phyloP scores from a whole-genome alignment of 2,113 vertebrate genomes.

The Paratilapia polleni region DNA sequence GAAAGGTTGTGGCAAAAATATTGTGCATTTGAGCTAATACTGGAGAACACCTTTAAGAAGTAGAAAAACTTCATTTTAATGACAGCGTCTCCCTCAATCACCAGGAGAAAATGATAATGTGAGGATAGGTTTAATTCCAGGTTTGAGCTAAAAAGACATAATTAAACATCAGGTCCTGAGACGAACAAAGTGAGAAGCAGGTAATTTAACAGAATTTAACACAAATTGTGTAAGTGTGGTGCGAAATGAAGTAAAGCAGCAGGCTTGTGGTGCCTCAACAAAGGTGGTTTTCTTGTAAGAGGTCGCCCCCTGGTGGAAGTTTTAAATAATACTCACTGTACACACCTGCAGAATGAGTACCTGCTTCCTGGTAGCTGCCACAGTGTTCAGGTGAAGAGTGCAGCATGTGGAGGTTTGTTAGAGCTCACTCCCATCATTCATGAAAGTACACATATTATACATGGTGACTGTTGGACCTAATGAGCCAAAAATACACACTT shows the following conservation, averaged over 20 bases:
- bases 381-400: background rate
- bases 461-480: background rate
- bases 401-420: accelerated
- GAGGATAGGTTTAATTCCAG: background rate
- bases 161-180: background rate
- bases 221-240: background rate
- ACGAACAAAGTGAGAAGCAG: background rate
- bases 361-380: too few species aligned
- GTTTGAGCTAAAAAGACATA: too few species aligned
- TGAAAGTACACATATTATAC: background rate
- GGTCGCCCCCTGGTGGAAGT: slow-evolving; percentile 13
- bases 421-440: background rate
- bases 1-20: background rate
- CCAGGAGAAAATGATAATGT: background rate
- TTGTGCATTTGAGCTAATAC: too few species aligned
- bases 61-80: too few species aligned
- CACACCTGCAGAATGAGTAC: background rate
- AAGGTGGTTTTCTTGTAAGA: background rate
- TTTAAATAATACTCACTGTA: background rate
- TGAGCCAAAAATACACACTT: background rate
- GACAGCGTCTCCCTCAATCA: background rate
- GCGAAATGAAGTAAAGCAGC: background rate
- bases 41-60: too few species aligned
- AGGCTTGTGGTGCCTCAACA: accelerated
- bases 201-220: background rate